phyloP scores from a whole-genome alignment of 2,797 vertebrate genomes.

The Bradypus variegatus region DNA sequence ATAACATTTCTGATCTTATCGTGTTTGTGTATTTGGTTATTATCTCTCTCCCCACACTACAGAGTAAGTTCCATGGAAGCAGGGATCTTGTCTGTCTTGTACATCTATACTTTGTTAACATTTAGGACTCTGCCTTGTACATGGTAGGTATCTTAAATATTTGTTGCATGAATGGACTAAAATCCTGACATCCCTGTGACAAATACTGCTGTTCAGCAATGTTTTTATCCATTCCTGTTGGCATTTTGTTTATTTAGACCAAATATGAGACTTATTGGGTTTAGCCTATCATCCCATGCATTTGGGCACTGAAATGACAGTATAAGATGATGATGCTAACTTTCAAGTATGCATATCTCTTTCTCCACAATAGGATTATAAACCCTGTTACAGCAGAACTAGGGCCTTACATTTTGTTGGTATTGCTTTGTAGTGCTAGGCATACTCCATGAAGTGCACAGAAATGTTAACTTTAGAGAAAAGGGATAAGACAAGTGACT shows the following conservation, averaged over 20 bases:
- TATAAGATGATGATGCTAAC: neutral
- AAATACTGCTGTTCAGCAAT: neutral
- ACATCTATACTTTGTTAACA: neutral
- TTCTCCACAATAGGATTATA: neutral
- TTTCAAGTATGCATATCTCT: neutral
- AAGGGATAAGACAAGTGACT: neutral
- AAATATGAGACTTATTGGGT: neutral
- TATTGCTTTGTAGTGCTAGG: neutral
- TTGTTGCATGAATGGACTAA: neutral
- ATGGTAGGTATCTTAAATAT: neutral
- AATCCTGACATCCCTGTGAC: neutral
- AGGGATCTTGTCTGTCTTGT: neutral
- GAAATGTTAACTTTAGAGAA: slow-evolving; percentile 13
- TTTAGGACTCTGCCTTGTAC: neutral
- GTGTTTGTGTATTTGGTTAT: neutral
- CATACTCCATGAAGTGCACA: neutral
- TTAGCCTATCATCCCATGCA: neutral
- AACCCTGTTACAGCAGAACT: neutral
- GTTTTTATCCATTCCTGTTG: neutral
- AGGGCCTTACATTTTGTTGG: neutral
- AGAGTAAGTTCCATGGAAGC: neutral
- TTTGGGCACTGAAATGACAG: neutral
- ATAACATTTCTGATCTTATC: neutral
- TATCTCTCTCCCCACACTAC: neutral
- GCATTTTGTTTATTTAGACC: neutral